Conservation (phyloP, 1,140 invertebrate species). For the Tetranychus cinnabarinus region DNA sequence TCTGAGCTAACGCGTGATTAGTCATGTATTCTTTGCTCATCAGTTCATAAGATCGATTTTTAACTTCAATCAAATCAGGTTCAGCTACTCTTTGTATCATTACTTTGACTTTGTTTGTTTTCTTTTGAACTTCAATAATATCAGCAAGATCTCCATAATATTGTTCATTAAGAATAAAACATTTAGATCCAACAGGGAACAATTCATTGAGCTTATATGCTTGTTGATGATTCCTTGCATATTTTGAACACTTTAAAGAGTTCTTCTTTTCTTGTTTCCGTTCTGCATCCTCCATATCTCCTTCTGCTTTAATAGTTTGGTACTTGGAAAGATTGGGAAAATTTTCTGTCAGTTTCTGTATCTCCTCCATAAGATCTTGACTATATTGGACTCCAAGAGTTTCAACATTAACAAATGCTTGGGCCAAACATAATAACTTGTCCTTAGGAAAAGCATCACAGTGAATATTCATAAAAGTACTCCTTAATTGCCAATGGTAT, state of each 20-base stretch:
- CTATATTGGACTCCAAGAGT: conserved; percentile 31
- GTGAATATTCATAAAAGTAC: conserved; percentile 44
- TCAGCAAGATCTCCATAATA: conserved; percentile 53
- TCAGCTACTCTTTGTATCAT: conserved; percentile 24
- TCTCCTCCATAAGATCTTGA: neutral
- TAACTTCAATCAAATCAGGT: conserved; percentile 22
- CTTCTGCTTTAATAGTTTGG: neutral
- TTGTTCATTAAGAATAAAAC: conserved; percentile 50
- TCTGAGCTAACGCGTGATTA: conserved; percentile 22
- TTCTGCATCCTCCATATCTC: neutral
- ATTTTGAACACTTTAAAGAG: no score
- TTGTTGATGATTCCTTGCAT: no score
- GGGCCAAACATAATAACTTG: conserved; percentile 48
- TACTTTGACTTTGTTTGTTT: conserved; percentile 30
- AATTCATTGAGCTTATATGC: no score
- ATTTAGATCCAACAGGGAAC: conserved; percentile 35
- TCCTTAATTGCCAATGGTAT: conserved; percentile 53
- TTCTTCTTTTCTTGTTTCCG: neutral
- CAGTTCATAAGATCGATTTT: conserved; percentile 9
- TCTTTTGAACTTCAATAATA: conserved; percentile 22
- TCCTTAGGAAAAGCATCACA: conserved; percentile 40
- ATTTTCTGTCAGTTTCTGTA: neutral
- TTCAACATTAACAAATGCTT: conserved; percentile 57
- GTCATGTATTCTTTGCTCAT: conserved; percentile 10
- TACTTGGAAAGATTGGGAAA: neutral